Base-by-base conservation (phyloP, 2,797 vertebrate species). In the Malacoctenus gilli region DNA sequence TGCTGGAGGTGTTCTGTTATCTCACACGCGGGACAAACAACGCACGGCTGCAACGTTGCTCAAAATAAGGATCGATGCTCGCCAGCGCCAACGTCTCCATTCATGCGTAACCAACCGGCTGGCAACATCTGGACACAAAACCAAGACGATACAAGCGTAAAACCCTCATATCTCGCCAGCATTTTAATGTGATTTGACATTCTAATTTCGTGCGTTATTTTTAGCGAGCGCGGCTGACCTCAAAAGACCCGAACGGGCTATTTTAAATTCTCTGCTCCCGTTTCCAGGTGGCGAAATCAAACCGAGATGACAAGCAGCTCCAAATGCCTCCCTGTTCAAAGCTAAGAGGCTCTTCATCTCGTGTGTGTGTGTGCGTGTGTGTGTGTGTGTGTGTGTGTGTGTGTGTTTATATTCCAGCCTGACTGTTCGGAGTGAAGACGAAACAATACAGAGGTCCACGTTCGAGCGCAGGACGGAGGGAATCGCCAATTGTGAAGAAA, bases 351-450 rank as follows among this genome's bases (percentile, higher is more conserved):
- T 44, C 4, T 18, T 3, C 13, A 1, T 59, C n/a, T n/a, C n/a
- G n/a, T n/a, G n/a, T n/a, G n/a, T n/a, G n/a, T n/a, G n/a, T n/a
- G n/a, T n/a, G n/a, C n/a, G n/a, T n/a, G n/a, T n/a, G n/a, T n/a
- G n/a, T n/a, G 32, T 65, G n/a, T n/a, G n/a, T n/a, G n/a, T n/a
- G n/a, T n/a, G n/a, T n/a, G n/a, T n/a, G n/a, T n/a, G n/a, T n/a
- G 6, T 28, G 25, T 28, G 8, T 54, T 37, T 21, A 56, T 37
- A 16, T 30, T 51, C 62, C 85, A 98, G 96, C 90, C 89, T 98
- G 77, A 95, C 95, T 62, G 94, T 97, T 69, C 91, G 93, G 83
- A 93, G 93, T 59, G 95, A 98, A 41, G 91, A 91, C 21, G 91
- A 58, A 89, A 93, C 59, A 79, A 93, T 85, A 84, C 92, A 89